Base-by-base conservation (phyloP, 2,888 invertebrate genomes). In the Lasioglossum pauxillum region DNA sequence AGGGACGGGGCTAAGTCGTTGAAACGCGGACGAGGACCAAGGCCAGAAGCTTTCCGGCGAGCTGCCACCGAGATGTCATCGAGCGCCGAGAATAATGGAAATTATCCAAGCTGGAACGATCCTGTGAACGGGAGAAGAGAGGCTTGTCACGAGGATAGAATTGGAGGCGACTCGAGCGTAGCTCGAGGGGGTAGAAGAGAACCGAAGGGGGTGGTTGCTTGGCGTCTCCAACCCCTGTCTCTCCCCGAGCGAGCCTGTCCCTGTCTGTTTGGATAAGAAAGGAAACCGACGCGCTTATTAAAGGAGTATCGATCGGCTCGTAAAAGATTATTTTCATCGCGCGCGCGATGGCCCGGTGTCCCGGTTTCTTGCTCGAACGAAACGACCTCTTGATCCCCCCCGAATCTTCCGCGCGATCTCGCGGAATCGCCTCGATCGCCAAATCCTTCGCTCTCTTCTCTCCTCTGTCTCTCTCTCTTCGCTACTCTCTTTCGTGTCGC, bases 81-180 rank as follows among this genome's bases (percentile, higher is more conserved):
- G 84, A 41, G 71, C 31, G 71, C n/a, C 16, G 75, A 91, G 90
- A 92, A 93, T 93, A 93, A 93, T 93, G 92, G 92, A 93, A 93
- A 93, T 93, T 92, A 93, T 92, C 87, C 87, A 88, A 81, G 90
- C 86, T 60, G 60, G 74, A 83, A 53, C 73, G 83, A 83, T 67
- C 38, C 69, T 19, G 57, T 72, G 72, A 67, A 23, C 46, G 67
- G 60, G 78, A 69, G 69, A 69, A 69, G 38, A 72, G 73, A 76
- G 44, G 35, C 71, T 64, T 60, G 31, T 80, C 53, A 23, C 57
- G n/a, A 14, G 44, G 73, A 53, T 27, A 35, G 44, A 46, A 73
- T 67, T 44, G n/a, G 46, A 72, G 27, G 57, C 57, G 74, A 76
- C 69, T 69, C 78, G 57, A 41, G 41, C 74, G 73, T 46, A 41